Evolutionary conservation across 2,888 invertebrate species (phyloP), one percentile per base, ranked within the genome.

Genomic region (Agrenia bidenticulata): DNA sequence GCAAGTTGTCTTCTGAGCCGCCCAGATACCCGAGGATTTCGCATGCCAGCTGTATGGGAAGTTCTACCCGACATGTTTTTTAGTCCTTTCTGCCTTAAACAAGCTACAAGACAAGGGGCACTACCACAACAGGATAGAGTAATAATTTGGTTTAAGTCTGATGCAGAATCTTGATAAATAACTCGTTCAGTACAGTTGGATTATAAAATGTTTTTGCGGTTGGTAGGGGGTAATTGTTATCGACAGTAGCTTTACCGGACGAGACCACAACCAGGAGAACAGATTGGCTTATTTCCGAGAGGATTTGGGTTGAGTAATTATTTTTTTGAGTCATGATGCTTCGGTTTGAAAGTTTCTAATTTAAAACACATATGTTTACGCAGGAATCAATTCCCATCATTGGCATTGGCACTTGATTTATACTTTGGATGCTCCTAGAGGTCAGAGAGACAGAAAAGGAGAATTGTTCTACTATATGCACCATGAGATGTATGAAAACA

Each of bases 391-490:
- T 81, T 86, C 90, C 58, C 92, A 92, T 79, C 92, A 93, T 79
- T 93, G 92, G 92, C 92, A 92, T 78, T 92, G 92, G 92, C 92
- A 93, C 80, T 83, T 92, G 73, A 91, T 92, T 1, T 92, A 92
- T 79, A 92, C 92, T 0, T 88, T 88, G 79, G 87, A 88, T 73
- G 77, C 74, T 0, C 85, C 87, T 0, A 80, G 84, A 21, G 89
- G 91, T 2, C 83, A 83, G 56, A 91, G 92, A 78, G 88, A 90
- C 80, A 81, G 90, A 7, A 83, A 89, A 2, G 90, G 90, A 0
- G 90, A 90, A 78, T 83, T 90, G 19, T 89, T 90, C 81, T 90
- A 87, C 77, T 89, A 89, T 77, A 89, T 89, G 89, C 89, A 89
- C 76, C 84, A 88, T 77, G 89, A 88, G 80, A 58, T 66, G 56